phyloP scores from a whole-genome alignment of 2,113 vertebrate species.

The Ailurus styani region DNA sequence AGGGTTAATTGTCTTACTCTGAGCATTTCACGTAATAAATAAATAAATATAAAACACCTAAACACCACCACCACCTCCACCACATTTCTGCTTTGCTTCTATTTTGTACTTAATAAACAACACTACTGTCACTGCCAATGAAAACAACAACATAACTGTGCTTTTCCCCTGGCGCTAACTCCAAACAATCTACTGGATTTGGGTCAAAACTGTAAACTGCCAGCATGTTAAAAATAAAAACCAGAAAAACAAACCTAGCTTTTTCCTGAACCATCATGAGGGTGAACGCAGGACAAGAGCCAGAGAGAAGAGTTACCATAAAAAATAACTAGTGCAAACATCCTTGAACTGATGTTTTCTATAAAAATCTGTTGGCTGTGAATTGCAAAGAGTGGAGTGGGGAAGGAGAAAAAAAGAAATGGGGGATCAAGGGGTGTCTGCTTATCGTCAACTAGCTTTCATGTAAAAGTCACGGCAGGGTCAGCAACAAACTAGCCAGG shows the following conservation, averaged over 20 bases:
- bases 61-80: neutral
- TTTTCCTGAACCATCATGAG: conserved; percentile 40
- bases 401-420: conserved; percentile 51
- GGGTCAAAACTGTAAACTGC: conserved; percentile 56
- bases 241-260: conserved; percentile 56
- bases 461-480: conserved; percentile 74
- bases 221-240: conserved; percentile 58
- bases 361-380: conserved; percentile 68
- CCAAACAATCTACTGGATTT: conserved; percentile 64
- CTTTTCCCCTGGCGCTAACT: conserved; percentile 35
- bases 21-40: neutral
- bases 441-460: conserved; percentile 73
- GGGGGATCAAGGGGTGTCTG: conserved; percentile 59
- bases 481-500: conserved; percentile 74
- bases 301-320: conserved; percentile 55
- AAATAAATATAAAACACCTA: neutral
- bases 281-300: conserved; percentile 43
- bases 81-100: conserved; percentile 33
- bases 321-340: conserved; percentile 63
- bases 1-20: neutral
- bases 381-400: conserved; percentile 55
- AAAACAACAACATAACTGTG: neutral
- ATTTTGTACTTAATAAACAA: conserved; percentile 50
- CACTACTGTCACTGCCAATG: neutral
- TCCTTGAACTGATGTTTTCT: conserved; percentile 72